Evolutionary conservation across 2,888 invertebrate species (phyloP).

Genomic region (Tachina fera): DNA sequence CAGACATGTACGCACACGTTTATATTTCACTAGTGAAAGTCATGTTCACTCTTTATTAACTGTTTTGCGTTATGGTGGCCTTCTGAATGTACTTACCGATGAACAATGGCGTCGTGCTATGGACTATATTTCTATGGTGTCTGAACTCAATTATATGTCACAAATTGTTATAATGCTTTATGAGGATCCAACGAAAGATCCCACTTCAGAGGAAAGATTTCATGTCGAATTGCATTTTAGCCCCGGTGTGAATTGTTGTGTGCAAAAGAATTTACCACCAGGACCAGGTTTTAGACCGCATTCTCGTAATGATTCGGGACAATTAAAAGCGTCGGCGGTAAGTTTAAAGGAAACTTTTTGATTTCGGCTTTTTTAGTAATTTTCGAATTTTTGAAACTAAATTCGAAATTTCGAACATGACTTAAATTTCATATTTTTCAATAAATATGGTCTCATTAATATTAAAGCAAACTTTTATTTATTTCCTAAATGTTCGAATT

Average conservation of each 20-base stretch:
- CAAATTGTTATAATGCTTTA: constrained; percentile 99
- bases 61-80: constrained; percentile 95
- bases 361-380: not conserved
- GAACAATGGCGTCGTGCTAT: constrained; percentile 99
- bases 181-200: constrained; percentile 98
- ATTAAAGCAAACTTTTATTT: too few relatives aligned
- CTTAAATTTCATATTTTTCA: not conserved
- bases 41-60: constrained; percentile 99
- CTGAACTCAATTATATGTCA: constrained; percentile 99
- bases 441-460: not conserved
- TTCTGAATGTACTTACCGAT: constrained; percentile 93
- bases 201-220: constrained; percentile 95
- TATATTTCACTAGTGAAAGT: constrained; percentile 99
- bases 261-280: constrained; percentile 95
- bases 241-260: constrained; percentile 98
- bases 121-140: constrained; percentile 98
- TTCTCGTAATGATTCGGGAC: constrained; percentile 91
- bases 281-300: constrained; percentile 97
- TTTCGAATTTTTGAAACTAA: not conserved
- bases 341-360: not conserved
- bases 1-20: constrained; percentile 97
- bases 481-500: too few relatives aligned
- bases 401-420: not conserved
- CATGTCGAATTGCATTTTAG: constrained; percentile 99
- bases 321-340: constrained; percentile 86